These are phyloP conservation scores for Arrhopalites spinosus DNA, from an alignment of 2,888 invertebrate genomes.

Conservation along the genomic window DNA sequence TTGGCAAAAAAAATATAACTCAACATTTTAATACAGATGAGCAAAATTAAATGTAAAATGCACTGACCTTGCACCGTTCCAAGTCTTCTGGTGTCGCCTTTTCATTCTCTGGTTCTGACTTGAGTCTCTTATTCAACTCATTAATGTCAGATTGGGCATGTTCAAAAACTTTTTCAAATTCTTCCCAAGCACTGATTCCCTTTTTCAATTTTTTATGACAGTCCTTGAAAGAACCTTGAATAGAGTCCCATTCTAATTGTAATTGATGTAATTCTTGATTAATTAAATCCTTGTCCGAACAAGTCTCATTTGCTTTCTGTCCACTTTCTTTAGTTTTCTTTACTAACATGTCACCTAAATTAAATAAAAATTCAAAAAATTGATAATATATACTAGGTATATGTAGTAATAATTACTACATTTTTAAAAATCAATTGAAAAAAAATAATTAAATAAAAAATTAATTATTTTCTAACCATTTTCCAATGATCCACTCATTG, in stretches of 20 bases:
- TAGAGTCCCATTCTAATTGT: constrained; percentile 79
- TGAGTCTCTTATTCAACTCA: constrained; percentile 59
- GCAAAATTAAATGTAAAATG: too few species aligned
- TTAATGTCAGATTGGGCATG: constrained; percentile 74
- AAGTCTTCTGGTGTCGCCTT: constrained; percentile 80
- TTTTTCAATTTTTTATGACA: constrained; percentile 75
- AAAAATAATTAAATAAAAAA: background rate
- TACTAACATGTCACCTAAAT: constrained; percentile 16
- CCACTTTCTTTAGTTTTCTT: constrained; percentile 70
- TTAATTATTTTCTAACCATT: constrained; percentile 63
- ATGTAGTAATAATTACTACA: too few species aligned
- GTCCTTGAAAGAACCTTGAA: constrained; percentile 76
- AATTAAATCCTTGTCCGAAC: constrained; percentile 81
- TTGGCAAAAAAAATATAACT: background rate
- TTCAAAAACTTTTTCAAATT: constrained; percentile 74
- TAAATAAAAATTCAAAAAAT: background rate
- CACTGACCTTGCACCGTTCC: constrained; percentile 66
- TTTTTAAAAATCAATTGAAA: background rate
- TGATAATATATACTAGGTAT: too few species aligned
- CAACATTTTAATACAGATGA: too few species aligned
- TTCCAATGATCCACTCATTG: constrained; percentile 66
- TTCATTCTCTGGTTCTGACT: constrained; percentile 69
- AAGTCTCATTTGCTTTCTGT: constrained; percentile 74
- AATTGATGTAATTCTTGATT: constrained; percentile 80
- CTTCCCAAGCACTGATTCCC: constrained; percentile 80